Percentiles rank a stretch among this genome's conserved stretches.
Evolutionary conservation across 2,113 vertebrate species (phyloP).

Genomic region (Pluvialis apricaria): DNA sequence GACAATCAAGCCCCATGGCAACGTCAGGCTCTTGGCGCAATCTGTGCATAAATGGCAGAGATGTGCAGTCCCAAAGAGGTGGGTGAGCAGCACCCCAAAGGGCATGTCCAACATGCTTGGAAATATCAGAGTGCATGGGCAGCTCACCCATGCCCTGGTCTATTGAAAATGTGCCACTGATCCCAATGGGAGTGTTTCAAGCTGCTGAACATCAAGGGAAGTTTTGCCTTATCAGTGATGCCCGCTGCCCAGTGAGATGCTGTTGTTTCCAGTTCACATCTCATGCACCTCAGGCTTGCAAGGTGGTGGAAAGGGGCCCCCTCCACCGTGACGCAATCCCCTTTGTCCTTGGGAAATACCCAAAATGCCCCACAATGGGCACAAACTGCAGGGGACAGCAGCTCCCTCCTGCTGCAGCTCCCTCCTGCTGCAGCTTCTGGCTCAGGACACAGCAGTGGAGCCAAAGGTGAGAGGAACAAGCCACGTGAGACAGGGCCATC

Average conservation of each 20-base stretch:
- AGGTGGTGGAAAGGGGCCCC: neutral
- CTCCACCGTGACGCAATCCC: accelerated
- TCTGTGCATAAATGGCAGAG: neutral
- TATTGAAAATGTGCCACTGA: neutral
- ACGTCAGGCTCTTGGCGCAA: neutral
- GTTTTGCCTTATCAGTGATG: neutral
- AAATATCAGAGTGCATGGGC: neutral
- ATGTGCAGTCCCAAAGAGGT: neutral
- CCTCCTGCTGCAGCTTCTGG: neutral
- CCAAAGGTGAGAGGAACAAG: neutral
- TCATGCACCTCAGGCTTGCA: neutral
- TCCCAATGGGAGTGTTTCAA: neutral
- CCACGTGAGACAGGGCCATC: accelerated
- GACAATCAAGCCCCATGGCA: accelerated
- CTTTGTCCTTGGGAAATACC: neutral
- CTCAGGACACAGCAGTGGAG: neutral
- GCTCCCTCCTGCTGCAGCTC: neutral
- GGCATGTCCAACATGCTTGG: neutral
- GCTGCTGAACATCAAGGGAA: neutral
- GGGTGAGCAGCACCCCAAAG: neutral
- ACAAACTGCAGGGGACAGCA: neutral
- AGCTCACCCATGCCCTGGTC: neutral
- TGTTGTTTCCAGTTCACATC: neutral
- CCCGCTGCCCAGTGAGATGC: no score
- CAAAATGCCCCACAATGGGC: neutral